Percentiles rank a stretch among this genome's conserved stretches.
Conservation (phyloP, 2,888 invertebrate species). For the Calameuta idolon region DNA sequence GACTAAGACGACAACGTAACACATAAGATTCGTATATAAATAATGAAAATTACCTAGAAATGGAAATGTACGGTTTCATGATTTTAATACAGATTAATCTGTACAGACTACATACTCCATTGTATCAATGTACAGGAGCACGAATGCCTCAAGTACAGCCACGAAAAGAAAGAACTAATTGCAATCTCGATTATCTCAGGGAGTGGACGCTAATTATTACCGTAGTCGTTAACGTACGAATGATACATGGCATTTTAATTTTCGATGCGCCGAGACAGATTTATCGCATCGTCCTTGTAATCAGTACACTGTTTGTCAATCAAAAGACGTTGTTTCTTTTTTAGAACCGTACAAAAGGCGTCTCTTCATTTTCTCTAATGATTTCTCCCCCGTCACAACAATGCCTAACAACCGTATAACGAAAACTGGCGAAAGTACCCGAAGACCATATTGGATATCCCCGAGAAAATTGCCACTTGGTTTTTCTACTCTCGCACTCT, state of each 20-base stretch:
- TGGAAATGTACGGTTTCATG: not conserved
- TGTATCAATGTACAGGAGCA: not conserved
- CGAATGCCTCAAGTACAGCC: not conserved
- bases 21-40: not conserved
- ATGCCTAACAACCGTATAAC: not conserved
- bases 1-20: not conserved
- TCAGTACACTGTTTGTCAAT: not conserved
- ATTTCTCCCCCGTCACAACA: not conserved
- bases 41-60: not conserved
- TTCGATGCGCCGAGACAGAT: not conserved
- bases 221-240: conserved; percentile 4
- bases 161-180: not conserved
- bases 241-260: conserved; percentile 7
- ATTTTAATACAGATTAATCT: not conserved
- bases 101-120: not conserved
- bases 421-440: not conserved
- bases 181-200: conserved; percentile 1
- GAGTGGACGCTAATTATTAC: not conserved
- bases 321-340: not conserved
- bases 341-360: not conserved
- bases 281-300: conserved; percentile 1
- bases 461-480: not conserved
- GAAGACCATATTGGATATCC: not conserved
- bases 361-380: not conserved
- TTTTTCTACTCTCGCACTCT: not conserved